A percentile compares a stretch with the other conserved stretches of the same genome.
These are phyloP conservation scores for Leptobrachium leishanense DNA, from an alignment of 2,113 vertebrate genomes.

Conservation along the genomic window DNA sequence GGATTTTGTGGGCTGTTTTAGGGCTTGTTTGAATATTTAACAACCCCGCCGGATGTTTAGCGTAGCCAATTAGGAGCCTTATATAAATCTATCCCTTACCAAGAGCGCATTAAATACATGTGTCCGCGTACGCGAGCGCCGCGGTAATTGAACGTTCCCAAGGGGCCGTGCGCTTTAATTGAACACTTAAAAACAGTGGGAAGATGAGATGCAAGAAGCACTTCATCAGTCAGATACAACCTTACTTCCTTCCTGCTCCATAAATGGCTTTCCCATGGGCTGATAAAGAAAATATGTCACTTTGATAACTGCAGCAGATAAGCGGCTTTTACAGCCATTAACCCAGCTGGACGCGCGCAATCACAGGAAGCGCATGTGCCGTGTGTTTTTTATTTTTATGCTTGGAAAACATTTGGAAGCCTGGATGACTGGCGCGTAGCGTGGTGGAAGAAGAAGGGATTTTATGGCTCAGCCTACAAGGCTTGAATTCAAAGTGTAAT, in stretches of 20 bases:
- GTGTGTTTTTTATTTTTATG: constrained; percentile 37
- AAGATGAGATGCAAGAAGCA: constrained; percentile 48
- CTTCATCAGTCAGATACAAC: constrained; percentile 43
- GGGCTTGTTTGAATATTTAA: constrained; percentile 48
- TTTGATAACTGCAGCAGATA: constrained; percentile 54
- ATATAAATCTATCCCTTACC: constrained; percentile 15
- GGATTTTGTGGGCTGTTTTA: constrained; percentile 38
- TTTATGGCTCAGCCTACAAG: no score
- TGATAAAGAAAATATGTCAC: constrained; percentile 46
- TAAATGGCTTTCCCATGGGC: constrained; percentile 57
- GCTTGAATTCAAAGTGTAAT: no score
- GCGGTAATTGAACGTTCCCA: constrained; percentile 41
- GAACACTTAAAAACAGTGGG: constrained; percentile 48
- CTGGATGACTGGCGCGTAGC: constrained; percentile 20
- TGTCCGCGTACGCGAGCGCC: neutral
- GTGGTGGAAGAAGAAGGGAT: neutral
- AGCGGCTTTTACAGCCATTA: constrained; percentile 10
- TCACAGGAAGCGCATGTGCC: neutral
- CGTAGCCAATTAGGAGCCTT: constrained; percentile 28
- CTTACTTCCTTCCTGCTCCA: constrained; percentile 53
- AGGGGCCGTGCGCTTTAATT: constrained; percentile 25
- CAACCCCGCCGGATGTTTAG: constrained; percentile 17
- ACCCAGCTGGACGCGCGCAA: constrained; percentile 16
- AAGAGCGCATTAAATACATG: constrained; percentile 40
- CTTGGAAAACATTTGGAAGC: constrained; percentile 32